These are phyloP conservation scores for Saimiri boliviensis DNA, from an alignment of 2,113 vertebrate species.

Conservation along the genomic window DNA sequence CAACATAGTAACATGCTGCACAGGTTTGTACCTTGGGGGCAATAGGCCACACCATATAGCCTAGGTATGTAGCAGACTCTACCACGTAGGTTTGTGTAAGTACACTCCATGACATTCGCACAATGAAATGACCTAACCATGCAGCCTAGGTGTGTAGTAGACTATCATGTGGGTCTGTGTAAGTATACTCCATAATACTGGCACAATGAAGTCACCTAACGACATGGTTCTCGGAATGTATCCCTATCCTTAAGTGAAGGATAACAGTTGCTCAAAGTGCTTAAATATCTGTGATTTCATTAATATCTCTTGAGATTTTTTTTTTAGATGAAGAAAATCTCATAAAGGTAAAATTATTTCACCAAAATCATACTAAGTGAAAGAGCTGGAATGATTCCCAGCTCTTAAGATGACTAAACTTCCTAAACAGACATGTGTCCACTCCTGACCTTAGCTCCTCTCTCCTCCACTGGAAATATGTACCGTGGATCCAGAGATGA, in stretches of 20 bases:
- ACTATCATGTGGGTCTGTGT: background rate
- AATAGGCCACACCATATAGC: background rate
- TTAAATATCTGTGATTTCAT: background rate
- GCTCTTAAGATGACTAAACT: background rate
- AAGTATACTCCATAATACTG: background rate
- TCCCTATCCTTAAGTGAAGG: background rate
- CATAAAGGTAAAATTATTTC: constrained; percentile 29
- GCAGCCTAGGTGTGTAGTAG: background rate
- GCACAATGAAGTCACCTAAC: background rate
- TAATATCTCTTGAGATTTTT: background rate
- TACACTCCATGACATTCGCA: background rate
- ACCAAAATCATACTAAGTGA: background rate
- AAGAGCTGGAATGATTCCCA: background rate
- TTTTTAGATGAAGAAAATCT: constrained; percentile 14
- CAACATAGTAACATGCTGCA: background rate
- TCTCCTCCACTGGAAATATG: background rate
- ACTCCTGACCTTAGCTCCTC: background rate
- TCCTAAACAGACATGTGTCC: background rate
- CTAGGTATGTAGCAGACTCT: background rate
- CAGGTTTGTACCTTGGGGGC: background rate
- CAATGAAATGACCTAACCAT: background rate
- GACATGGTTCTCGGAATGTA: background rate
- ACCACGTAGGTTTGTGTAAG: background rate
- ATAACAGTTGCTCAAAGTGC: background rate
- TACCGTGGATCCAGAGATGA: background rate